Conservation (phyloP, 2,797 vertebrate species). For the Sibirionetta formosa region DNA sequence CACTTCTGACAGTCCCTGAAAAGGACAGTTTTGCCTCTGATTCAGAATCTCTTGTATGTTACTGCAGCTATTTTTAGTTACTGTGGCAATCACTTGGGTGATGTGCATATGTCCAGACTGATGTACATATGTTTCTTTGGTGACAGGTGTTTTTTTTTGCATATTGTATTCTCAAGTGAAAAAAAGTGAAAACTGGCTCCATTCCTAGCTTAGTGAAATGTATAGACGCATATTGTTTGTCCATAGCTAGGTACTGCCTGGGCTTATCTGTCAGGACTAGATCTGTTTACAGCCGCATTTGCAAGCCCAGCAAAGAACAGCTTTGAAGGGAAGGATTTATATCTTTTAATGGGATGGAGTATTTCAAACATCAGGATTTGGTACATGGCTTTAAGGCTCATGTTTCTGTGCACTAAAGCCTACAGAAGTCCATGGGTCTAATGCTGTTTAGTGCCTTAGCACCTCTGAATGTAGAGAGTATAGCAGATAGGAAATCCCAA, state of each 20-base stretch:
- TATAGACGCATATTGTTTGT: fast-evolving
- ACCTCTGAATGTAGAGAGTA: not conserved
- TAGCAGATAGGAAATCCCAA: not conserved
- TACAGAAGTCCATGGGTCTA: not conserved
- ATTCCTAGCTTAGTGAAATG: not conserved
- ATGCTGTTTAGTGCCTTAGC: not conserved
- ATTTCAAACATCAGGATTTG: not conserved
- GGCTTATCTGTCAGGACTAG: not conserved
- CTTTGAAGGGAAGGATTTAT: not conserved
- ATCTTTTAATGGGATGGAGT: not conserved
- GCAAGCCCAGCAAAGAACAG: not conserved
- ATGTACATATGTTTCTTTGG: not conserved
- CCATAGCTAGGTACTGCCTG: not conserved
- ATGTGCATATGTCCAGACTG: not conserved
- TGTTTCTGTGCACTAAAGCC: not conserved
- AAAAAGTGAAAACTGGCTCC: not conserved
- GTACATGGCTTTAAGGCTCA: not conserved
- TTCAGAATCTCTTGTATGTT: not conserved
- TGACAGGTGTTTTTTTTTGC: fast-evolving
- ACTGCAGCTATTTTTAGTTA: not conserved
- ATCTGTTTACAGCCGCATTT: not conserved
- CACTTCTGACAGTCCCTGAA: not conserved
- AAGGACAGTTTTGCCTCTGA: not conserved
- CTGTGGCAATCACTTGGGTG: not conserved
- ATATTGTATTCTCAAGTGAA: not conserved